Conservation (phyloP, 2,113 vertebrate genomes). For the Corythaixoides concolor region DNA sequence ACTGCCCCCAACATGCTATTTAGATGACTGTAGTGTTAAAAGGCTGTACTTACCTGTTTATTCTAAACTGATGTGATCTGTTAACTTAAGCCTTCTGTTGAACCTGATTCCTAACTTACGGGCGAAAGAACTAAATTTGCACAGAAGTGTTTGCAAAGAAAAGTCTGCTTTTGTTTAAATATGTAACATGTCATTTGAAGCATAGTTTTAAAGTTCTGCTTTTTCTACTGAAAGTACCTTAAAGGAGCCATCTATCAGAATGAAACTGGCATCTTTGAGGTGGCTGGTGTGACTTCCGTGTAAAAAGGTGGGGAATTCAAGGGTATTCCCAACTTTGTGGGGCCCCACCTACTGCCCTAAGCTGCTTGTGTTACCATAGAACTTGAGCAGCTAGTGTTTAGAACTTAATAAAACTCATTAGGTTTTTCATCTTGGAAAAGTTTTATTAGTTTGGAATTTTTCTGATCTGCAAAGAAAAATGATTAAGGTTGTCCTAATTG, state of each 20-base stretch:
- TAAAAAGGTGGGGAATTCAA: not conserved
- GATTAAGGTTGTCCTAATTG: not conserved
- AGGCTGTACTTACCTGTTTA: conserved; percentile 6
- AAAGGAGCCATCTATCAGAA: not conserved
- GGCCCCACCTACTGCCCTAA: not conserved
- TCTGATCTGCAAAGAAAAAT: not conserved
- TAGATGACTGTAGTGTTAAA: not conserved
- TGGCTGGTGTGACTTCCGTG: not conserved
- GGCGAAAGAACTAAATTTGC: conserved; percentile 20
- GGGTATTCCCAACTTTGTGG: not conserved
- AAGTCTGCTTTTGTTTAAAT: not conserved
- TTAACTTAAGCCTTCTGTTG: conserved; percentile 2
- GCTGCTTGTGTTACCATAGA: not conserved
- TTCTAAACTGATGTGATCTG: not conserved
- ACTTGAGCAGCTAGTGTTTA: not conserved
- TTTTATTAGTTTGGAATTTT: not conserved
- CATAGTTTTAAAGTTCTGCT: not conserved
- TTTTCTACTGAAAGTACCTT: not conserved
- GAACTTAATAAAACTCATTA: not conserved
- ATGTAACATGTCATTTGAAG: not conserved
- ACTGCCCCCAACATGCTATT: not conserved
- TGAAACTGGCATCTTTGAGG: not conserved
- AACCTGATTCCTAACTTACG: not conserved
- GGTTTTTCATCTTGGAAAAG: not conserved
- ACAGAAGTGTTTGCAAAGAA: conserved; percentile 11